Evolutionary conservation across 2,888 invertebrate species (phyloP), one percentile per base, ranked within the genome.

Genomic region (Miltochrista miniata): DNA sequence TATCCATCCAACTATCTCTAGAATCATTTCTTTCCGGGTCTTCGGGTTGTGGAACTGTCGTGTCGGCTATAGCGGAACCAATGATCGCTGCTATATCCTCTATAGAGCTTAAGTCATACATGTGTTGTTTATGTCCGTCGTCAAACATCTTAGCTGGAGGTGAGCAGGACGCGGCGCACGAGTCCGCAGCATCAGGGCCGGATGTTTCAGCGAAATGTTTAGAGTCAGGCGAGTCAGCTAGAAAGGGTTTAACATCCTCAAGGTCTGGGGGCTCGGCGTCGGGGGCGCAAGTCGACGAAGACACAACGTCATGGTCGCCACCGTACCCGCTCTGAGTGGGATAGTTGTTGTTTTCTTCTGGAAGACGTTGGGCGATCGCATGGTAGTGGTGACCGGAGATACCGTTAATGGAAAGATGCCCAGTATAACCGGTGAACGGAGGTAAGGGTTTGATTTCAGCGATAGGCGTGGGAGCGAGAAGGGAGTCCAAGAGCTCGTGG

Each of bases 321-420:
- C 92, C 87, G 70, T 93, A 93, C 52, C 93, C 93, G 64, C 93
- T 93, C 69, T 93, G 93, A 61, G 93, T 91, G 18, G 93, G 93
- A 56, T 90, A 92, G 84, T 94, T 96, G 87, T 94, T 96, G 85
- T 94, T 96, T 79, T 95, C 95, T 72, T 95, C 95, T 3, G 95
- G 95, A 44, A 95, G 90, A 49, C 95, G 92, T 79, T 95, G 95
- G 0, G 96, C 96, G 79, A 97, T 96, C 65, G 96, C 95, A 80
- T 97, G 96, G 80, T 96, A 97, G 79, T 97, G 97, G 79, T 96
- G 96, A 1, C 97, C 97, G 46, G 96, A 96, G 72, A 97, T 96
- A 48, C 96, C 96, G 85, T 97, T 97, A 82, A 97, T 97, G 67
- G 96, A 96, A 54, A 97, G 89, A 72, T 97, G 96, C 1, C 96